These are phyloP conservation scores for Pteruthius melanotis DNA, from an alignment of 2,113 vertebrate genomes.

Conservation along the genomic window DNA sequence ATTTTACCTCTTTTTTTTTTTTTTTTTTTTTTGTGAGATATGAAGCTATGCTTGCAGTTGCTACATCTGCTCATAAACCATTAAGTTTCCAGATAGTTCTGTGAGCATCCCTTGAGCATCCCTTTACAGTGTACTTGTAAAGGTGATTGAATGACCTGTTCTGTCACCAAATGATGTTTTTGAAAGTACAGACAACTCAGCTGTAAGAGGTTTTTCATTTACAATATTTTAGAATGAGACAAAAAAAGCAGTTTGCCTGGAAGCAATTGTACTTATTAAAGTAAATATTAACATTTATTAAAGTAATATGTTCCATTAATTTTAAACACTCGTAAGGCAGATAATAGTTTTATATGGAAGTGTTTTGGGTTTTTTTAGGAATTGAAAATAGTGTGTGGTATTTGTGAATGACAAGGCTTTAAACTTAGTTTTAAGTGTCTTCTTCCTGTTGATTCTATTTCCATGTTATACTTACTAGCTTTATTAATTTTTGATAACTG, in stretches of 20 bases:
- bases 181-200: not conserved
- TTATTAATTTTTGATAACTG: not conserved
- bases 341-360: not conserved
- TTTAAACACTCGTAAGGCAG: not conserved
- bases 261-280: not conserved
- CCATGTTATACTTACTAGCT: not conserved
- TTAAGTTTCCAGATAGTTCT: not conserved
- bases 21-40: not conserved
- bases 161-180: not conserved
- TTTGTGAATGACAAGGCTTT: not conserved
- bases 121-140: no score
- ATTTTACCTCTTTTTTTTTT: not conserved
- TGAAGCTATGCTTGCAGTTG: not conserved
- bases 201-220: not conserved
- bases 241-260: not conserved
- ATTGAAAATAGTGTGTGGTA: not conserved
- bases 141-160: not conserved
- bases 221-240: not conserved
- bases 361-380: not conserved
- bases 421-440: not conserved
- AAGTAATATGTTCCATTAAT: not conserved
- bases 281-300: not conserved
- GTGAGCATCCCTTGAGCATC: no score
- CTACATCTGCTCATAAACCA: not conserved
- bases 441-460: not conserved